These are phyloP conservation scores for Philypnodon macrostomus DNA, from an alignment of 2,797 vertebrate genomes.

Conservation along the genomic window DNA sequence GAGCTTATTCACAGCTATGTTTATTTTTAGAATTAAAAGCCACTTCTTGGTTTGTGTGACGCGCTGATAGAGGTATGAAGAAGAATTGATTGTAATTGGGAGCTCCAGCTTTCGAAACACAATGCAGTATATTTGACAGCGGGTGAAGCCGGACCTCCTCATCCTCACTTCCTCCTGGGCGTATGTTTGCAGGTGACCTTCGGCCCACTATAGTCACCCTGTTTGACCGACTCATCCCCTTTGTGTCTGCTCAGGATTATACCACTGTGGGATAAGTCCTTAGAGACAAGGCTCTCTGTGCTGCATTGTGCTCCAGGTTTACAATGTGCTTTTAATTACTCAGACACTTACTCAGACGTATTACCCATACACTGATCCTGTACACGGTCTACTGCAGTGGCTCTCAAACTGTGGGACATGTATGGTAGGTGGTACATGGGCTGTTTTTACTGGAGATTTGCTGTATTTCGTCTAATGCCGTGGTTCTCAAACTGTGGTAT, in stretches of 20 bases:
- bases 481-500: too few relatives aligned
- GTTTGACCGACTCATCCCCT: conserved; percentile 63
- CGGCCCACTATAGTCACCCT: conserved; percentile 51
- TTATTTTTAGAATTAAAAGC: too few relatives aligned
- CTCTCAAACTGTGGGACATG: neutral
- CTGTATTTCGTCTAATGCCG: too few relatives aligned
- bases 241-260: conserved; percentile 76
- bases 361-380: conserved; percentile 9
- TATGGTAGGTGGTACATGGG: neutral
- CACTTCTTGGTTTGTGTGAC: too few relatives aligned
- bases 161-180: conserved; percentile 38
- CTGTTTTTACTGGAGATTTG: too few relatives aligned
- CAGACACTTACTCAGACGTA: conserved; percentile 15
- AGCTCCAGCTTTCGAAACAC: neutral
- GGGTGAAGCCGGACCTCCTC: conserved; percentile 47
- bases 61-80: too few relatives aligned
- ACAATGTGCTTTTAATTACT: conserved; percentile 37
- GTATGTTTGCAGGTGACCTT: conserved; percentile 42
- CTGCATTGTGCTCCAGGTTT: conserved; percentile 13
- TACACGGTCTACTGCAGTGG: neutral
- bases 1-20: too few relatives aligned
- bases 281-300: conserved; percentile 46
- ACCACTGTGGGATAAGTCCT: conserved; percentile 66
- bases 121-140: neutral
- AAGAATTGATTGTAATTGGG: conserved; percentile 5